Conservation (phyloP, 2,113 vertebrate species). For the Alaudala cheleensis region DNA sequence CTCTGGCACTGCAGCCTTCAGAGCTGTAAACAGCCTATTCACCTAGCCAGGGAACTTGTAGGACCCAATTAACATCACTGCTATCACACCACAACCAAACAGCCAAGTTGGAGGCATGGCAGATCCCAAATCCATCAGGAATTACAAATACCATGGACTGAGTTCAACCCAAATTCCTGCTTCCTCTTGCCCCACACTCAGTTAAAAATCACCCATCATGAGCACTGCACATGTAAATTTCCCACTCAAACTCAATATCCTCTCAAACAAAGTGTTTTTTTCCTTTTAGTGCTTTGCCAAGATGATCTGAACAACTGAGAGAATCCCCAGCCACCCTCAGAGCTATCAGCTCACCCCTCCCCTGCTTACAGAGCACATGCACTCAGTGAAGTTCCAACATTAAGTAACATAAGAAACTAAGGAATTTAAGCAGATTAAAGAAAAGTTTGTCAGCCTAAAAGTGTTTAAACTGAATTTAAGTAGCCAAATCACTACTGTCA, state of each 20-base stretch:
- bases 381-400: not conserved
- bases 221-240: not conserved
- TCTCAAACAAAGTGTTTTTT: not conserved
- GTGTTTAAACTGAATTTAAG: not conserved
- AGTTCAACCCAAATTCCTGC: not conserved
- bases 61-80: not conserved
- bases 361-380: fast-evolving
- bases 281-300: not conserved
- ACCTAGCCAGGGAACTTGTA: not conserved
- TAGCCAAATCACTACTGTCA: not conserved
- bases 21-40: not conserved
- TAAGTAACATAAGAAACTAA: not conserved
- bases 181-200: not conserved
- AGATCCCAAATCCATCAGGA: not conserved
- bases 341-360: not conserved
- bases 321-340: not conserved
- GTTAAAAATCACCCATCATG: not conserved
- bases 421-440: not conserved
- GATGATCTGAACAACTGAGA: not conserved
- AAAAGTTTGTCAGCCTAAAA: not conserved
- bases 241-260: not conserved
- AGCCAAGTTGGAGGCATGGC: not conserved
- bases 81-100: not conserved
- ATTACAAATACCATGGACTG: not conserved
- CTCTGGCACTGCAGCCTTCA: not conserved